Conservation (phyloP, 2,797 vertebrate species). For the Sebastiscus albofasciatus region DNA sequence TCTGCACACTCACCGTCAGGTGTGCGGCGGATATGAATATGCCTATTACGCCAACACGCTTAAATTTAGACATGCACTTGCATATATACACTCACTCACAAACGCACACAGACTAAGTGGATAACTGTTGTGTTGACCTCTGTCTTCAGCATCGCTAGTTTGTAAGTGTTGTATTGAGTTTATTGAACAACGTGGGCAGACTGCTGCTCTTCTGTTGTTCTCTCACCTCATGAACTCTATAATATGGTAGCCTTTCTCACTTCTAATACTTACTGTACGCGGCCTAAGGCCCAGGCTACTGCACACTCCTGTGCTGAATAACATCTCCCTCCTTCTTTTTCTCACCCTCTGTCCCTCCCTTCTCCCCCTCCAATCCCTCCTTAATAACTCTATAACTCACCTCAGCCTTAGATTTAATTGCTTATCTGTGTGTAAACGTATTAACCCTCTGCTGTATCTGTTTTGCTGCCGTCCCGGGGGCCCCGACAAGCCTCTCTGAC, state of each 20-base stretch:
- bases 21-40: constrained; percentile 32
- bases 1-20: constrained; percentile 21
- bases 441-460: constrained; percentile 81
- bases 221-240: constrained; percentile 67
- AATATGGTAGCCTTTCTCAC: constrained; percentile 70
- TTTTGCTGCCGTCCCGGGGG: constrained; percentile 75
- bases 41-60: constrained; percentile 48
- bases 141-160: constrained; percentile 45
- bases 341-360: constrained; percentile 37
- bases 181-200: constrained; percentile 67
- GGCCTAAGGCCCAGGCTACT: constrained; percentile 60
- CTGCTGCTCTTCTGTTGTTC: constrained; percentile 64
- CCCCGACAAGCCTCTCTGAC: constrained; percentile 74
- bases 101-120: constrained; percentile 35
- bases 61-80: constrained; percentile 25
- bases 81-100: constrained; percentile 16
- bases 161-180: constrained; percentile 55
- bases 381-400: constrained; percentile 83
- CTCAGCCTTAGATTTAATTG: constrained; percentile 82
- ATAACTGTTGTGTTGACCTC: constrained; percentile 56
- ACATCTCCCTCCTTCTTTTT: constrained; percentile 55
- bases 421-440: constrained; percentile 82
- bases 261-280: constrained; percentile 56
- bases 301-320: constrained; percentile 60
- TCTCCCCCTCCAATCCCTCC: constrained; percentile 51